Evolutionary conservation across 2,113 vertebrate species (phyloP), one percentile per base, ranked within the genome.

Genomic region (Pteronura brasiliensis): DNA sequence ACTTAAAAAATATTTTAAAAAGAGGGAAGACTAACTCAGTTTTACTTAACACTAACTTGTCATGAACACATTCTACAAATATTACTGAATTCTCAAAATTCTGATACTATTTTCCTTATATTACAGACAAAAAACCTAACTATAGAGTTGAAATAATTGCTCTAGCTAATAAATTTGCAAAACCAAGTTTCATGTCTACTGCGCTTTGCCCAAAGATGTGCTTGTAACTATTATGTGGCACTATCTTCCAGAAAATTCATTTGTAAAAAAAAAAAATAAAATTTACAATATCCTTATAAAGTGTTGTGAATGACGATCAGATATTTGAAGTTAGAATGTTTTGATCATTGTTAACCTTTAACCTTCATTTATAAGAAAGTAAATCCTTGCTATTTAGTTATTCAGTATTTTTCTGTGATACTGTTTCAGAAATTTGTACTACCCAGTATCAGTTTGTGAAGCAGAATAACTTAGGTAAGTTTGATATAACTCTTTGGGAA

Each of bases 401-500:
- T 34, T 83, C 3, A 21, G 3, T 52, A 65, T 12, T 57, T 93
- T 36, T 39, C 21, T 11, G 9, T 47, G 76, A 52, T 49, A 21
- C 7, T 27, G 36, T 25, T 96, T 61, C 92, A 52, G 31, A 49
- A 76, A 87, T 76, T 86, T 96, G 0, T 89, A 74, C 1, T 81
- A 71, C 21, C 52, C 57, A 55, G 23, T 59, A 44, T 63, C 27
- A 95, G 72, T 63, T 36, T 71, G 85, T 93, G 1, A 88, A 97
- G 82, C 44, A 29, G 52, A 95, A 89, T 94, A 89, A 96, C 59
- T 92, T 93, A 95, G 77, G 14, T 69, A 96, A 94, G 77, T 98
- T 97, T 88, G 86, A 36, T 92, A 74, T 92, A 95, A 93, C 61
- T 94, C 25, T 96, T 97, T 97, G 81, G 49, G 97, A 95, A 97